Conservation (phyloP, 1,140 invertebrate genomes). For the Tetramorium parvispinum region DNA sequence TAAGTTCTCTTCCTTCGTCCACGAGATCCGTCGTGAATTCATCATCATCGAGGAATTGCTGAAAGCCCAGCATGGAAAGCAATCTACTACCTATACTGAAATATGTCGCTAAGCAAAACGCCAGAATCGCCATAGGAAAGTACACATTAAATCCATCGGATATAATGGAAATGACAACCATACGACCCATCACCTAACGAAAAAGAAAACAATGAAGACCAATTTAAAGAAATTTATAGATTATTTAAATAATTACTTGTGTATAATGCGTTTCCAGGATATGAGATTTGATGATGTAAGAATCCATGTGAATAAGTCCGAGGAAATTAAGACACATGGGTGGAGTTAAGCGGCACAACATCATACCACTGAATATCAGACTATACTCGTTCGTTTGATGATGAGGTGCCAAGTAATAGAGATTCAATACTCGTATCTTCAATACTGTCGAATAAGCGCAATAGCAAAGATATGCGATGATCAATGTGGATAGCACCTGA, state of each 20-base stretch:
- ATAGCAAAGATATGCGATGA: slow-evolving; percentile 97
- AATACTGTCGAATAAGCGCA: slow-evolving; percentile 99
- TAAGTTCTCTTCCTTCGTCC: slow-evolving; percentile 96
- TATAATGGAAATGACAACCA: slow-evolving; percentile 99
- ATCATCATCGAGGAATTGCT: slow-evolving; percentile 97
- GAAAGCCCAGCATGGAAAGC: slow-evolving; percentile 96
- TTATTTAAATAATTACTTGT: slow-evolving; percentile 87
- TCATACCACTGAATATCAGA: slow-evolving; percentile 99
- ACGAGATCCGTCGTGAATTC: slow-evolving; percentile 97
- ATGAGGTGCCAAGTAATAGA: slow-evolving; percentile 98
- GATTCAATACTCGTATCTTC: slow-evolving; percentile 97
- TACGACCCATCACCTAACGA: slow-evolving; percentile 98
- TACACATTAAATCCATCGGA: slow-evolving; percentile 99
- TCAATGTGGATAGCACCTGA: slow-evolving; percentile 93
- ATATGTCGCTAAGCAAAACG: slow-evolving; percentile 97
- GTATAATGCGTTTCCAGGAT: slow-evolving; percentile 95
- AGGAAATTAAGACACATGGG: slow-evolving; percentile 99
- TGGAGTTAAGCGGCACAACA: slow-evolving; percentile 98
- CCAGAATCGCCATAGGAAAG: slow-evolving; percentile 98
- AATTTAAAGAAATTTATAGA: not conserved
- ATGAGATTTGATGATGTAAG: slow-evolving; percentile 95
- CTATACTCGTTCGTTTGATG: slow-evolving; percentile 99
- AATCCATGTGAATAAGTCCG: slow-evolving; percentile 99
- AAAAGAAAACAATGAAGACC: slow-evolving; percentile 49
- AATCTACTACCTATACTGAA: slow-evolving; percentile 96